phyloP scores from a whole-genome alignment of 2,113 vertebrate species.

The Cepphus grylle region DNA sequence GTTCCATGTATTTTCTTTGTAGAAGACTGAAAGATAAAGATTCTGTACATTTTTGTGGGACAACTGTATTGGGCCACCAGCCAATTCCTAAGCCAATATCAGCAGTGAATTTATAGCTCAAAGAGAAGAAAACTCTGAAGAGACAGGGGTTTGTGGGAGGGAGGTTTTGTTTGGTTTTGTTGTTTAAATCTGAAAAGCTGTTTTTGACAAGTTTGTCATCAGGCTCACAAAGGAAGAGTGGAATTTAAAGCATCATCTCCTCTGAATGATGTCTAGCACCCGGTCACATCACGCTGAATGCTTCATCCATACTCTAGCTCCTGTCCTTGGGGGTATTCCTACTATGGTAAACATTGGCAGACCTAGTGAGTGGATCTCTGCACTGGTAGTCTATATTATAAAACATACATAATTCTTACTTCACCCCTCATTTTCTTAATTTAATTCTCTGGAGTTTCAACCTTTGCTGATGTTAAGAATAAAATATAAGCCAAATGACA shows the following conservation, averaged over 20 bases:
- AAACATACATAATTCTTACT: neutral
- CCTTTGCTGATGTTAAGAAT: neutral
- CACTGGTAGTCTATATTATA: neutral
- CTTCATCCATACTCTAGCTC: neutral
- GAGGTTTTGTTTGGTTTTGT: neutral
- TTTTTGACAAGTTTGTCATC: neutral
- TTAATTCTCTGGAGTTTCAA: neutral
- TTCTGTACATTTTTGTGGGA: constrained; percentile 44
- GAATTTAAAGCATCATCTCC: neutral
- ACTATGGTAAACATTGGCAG: neutral
- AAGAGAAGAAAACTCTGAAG: neutral
- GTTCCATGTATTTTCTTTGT: neutral
- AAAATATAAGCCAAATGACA: neutral
- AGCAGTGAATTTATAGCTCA: constrained; percentile 5
- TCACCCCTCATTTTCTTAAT: neutral
- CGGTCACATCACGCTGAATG: neutral
- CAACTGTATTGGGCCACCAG: neutral
- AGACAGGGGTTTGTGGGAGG: neutral
- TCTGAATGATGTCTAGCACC: neutral
- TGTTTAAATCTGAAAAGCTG: neutral
- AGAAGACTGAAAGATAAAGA: neutral
- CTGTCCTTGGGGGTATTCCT: neutral
- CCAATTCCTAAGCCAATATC: neutral
- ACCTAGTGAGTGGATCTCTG: neutral
- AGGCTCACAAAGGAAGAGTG: neutral